These are phyloP conservation scores for Sinhomidia bicolor DNA, from an alignment of 2,888 invertebrate species.

Conservation along the genomic window DNA sequence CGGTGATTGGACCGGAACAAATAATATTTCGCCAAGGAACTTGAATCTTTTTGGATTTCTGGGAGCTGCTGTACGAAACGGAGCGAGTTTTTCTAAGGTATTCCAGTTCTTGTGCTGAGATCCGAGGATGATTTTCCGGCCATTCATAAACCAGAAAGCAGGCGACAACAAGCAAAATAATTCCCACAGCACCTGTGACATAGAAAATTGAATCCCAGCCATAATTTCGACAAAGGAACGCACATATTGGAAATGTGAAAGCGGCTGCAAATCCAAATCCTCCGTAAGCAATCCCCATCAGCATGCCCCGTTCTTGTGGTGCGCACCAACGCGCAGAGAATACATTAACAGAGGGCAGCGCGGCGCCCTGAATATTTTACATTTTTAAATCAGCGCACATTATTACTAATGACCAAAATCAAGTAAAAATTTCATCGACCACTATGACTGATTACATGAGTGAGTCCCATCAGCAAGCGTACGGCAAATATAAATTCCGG, in stretches of 20 bases:
- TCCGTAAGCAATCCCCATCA: constrained; percentile 82
- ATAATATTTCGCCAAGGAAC: constrained; percentile 83
- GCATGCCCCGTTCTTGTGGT: constrained; percentile 82
- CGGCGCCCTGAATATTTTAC: constrained; percentile 76
- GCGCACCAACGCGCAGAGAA: constrained; percentile 82
- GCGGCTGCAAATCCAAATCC: constrained; percentile 83
- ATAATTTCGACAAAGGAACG: constrained; percentile 84
- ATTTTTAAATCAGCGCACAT: background rate
- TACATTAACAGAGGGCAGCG: constrained; percentile 79
- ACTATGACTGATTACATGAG: constrained; percentile 82
- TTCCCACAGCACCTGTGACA: constrained; percentile 82
- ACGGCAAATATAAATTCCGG: constrained; percentile 82
- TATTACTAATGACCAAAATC: background rate
- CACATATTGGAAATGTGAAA: constrained; percentile 84
- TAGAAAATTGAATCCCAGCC: constrained; percentile 86
- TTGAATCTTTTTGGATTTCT: constrained; percentile 78
- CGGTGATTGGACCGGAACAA: constrained; percentile 83
- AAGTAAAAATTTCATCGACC: background rate
- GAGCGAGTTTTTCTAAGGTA: constrained; percentile 77
- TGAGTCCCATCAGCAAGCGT: constrained; percentile 83
- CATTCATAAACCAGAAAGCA: constrained; percentile 83
- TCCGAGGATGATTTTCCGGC: constrained; percentile 84
- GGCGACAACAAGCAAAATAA: constrained; percentile 83
- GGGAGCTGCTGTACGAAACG: constrained; percentile 64
- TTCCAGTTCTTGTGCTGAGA: constrained; percentile 82